Evolutionary conservation across 2,113 vertebrate genomes (phyloP).

Genomic region (Abramis brama): DNA sequence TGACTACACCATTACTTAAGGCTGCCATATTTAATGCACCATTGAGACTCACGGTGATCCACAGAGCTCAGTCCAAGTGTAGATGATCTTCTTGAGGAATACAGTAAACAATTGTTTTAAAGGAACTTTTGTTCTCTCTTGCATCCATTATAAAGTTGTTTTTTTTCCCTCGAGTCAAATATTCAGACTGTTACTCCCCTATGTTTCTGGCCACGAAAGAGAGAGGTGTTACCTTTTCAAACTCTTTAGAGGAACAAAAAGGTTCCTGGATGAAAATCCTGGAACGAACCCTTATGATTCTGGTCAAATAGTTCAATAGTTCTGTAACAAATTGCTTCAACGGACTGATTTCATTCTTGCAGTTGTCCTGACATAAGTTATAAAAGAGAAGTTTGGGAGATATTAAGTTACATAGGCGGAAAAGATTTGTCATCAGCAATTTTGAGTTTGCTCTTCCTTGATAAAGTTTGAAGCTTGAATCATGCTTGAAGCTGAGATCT

Average conservation of each 20-base stretch:
- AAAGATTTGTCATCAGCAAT: conserved; percentile 55
- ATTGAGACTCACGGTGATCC: conserved; percentile 28
- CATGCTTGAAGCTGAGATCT: conserved; percentile 38
- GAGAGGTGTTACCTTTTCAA: conserved; percentile 24
- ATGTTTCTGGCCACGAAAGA: conserved; percentile 33
- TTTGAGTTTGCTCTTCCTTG: conserved; percentile 42
- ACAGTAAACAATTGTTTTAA: conserved; percentile 15
- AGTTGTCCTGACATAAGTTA: conserved; percentile 21
- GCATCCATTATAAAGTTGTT: background rate
- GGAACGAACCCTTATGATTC: conserved; percentile 20
- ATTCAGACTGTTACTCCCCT: conserved; percentile 25
- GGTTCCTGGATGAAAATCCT: conserved; percentile 24
- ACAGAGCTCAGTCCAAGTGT: background rate
- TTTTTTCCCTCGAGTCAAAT: background rate
- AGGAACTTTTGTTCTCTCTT: conserved; percentile 14
- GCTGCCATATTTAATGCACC: conserved; percentile 39
- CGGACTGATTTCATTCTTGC: background rate
- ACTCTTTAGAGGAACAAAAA: conserved; percentile 20
- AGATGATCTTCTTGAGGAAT: background rate
- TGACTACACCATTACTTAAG: conserved; percentile 35
- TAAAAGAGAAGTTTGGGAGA: conserved; percentile 38
- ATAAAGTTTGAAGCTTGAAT: conserved; percentile 22
- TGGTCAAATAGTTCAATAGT: conserved; percentile 24
- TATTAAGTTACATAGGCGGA: conserved; percentile 57
- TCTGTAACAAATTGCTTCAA: conserved; percentile 44